Base-by-base conservation (phyloP, 2,888 invertebrate species). In the Leptinotarsa tumamoca region DNA sequence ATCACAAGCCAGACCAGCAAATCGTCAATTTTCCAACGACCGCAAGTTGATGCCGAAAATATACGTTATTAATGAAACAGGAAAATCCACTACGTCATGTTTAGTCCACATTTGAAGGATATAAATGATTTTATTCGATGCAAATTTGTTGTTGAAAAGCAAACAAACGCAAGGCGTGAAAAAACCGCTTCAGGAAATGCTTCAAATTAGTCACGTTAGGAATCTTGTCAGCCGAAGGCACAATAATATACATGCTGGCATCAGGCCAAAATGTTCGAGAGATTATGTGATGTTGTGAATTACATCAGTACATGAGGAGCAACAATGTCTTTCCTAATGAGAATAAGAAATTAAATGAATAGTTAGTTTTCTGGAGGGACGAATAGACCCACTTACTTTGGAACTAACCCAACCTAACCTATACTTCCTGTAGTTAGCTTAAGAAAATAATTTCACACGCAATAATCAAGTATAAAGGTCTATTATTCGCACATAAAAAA, bases 161-260 rank as follows among this genome's bases (percentile, higher is more conserved):
- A 58, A 58, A 58, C 56, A 58, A 58, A 58, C 56, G 56, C 51
- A 15, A 56, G n/a, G 56, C 17, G 56, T 18, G 10, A 18, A 56
- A 56, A 56, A n/a, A 18, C 23, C 56, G 56, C 56, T 21, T 58
- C 56, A 58, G 56, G 56, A 58, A 58, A 58, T 58, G 21, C 23
- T 21, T 58, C 18, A 14, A 58, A 21, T 58, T 58, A 58, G 56
- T 58, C 56, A 58, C 56, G 56, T 58, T 58, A 18, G 56, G 56
- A 21, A 18, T 58, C 13, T 58, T 58, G 52, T 58, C 18, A 21
- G 18, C 56, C 56, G 56, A 18, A 58, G 56, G 21, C 56, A 43
- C 10, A 3, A 43, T 43, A 43, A 43, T 43, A 43, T 43, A 58
- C 56, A 23, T 10, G 21, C 14, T 58, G 56, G 56, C 23, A 5